A percentile compares a stretch with the other conserved stretches of the same genome.
These are phyloP conservation scores for Dipus sagitta DNA, from an alignment of 2,797 vertebrate genomes.

Conservation along the genomic window DNA sequence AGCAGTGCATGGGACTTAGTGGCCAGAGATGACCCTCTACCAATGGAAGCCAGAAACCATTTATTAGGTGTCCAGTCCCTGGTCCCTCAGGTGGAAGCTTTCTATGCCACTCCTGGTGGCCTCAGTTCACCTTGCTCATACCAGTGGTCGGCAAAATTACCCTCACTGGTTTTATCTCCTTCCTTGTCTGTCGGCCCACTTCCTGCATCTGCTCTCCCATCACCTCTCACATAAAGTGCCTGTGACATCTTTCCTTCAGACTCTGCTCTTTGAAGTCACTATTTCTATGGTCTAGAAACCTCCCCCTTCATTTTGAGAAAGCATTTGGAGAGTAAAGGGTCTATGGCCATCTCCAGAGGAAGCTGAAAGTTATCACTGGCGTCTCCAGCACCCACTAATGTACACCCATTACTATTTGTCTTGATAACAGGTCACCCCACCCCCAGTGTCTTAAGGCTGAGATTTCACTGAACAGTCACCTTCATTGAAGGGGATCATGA, in stretches of 20 bases:
- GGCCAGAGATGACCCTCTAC: background rate
- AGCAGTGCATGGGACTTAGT: background rate
- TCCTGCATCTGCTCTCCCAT: no score
- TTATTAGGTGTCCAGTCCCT: background rate
- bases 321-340: background rate
- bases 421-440: background rate
- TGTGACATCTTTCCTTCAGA: background rate
- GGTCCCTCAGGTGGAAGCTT: background rate
- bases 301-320: conserved; percentile 8
- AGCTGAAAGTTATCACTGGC: background rate
- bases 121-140: background rate
- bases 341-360: background rate
- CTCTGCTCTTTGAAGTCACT: background rate
- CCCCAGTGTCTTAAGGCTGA: background rate
- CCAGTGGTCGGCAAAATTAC: background rate
- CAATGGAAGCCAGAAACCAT: background rate
- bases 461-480: background rate
- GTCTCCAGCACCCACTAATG: background rate
- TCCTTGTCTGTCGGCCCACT: background rate
- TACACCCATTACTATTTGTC: background rate
- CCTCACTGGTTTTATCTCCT: background rate
- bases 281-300: background rate
- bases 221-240: background rate
- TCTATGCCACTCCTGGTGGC: background rate
- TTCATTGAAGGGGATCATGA: background rate